Percentiles rank a stretch among this genome's conserved stretches.
phyloP scores from a whole-genome alignment of 2,797 vertebrate species.

The Echeneis naucrates region DNA sequence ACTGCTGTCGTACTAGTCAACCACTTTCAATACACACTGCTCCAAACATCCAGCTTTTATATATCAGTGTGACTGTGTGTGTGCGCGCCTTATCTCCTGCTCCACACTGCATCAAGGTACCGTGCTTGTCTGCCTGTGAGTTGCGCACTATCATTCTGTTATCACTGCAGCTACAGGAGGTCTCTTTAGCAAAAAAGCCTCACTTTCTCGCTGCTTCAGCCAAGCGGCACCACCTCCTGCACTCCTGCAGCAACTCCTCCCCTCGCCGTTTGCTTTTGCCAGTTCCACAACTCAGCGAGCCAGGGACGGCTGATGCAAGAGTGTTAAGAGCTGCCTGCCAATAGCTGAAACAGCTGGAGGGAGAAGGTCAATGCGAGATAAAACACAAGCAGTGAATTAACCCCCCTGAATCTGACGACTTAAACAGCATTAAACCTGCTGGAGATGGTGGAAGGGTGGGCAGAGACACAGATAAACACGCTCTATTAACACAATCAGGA shows the following conservation, averaged over 20 bases:
- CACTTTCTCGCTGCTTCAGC: slow-evolving; percentile 53
- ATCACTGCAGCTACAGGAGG: slow-evolving; percentile 74
- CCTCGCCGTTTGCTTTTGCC: slow-evolving; percentile 23
- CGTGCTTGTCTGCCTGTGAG: slow-evolving; percentile 45
- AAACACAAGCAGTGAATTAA: slow-evolving; percentile 68
- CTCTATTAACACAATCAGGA: slow-evolving; percentile 33
- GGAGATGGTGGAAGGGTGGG: slow-evolving; percentile 29
- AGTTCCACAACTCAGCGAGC: slow-evolving; percentile 56
- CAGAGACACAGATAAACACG: slow-evolving; percentile 42
- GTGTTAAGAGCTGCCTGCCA: slow-evolving; percentile 46
- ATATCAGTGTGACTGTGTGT: slow-evolving; percentile 28
- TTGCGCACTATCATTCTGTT: slow-evolving; percentile 64
- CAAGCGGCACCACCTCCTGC: slow-evolving; percentile 47
- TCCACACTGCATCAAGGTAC: slow-evolving; percentile 60
- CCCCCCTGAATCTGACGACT: slow-evolving; percentile 54
- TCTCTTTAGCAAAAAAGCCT: slow-evolving; percentile 45
- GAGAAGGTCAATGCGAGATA: slow-evolving; percentile 63
- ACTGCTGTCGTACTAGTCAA: slow-evolving; percentile 38
- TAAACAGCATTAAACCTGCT: slow-evolving; percentile 50
- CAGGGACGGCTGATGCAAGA: slow-evolving; percentile 56
- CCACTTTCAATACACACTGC: slow-evolving; percentile 50
- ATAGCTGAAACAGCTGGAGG: slow-evolving; percentile 68
- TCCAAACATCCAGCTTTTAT: slow-evolving; percentile 50
- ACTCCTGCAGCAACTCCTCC: slow-evolving; percentile 53
- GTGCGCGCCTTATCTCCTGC: slow-evolving; percentile 63